Percentiles rank a stretch among this genome's conserved stretches.
Conservation (phyloP, 2,888 invertebrate genomes). For the Metalampra italica region DNA sequence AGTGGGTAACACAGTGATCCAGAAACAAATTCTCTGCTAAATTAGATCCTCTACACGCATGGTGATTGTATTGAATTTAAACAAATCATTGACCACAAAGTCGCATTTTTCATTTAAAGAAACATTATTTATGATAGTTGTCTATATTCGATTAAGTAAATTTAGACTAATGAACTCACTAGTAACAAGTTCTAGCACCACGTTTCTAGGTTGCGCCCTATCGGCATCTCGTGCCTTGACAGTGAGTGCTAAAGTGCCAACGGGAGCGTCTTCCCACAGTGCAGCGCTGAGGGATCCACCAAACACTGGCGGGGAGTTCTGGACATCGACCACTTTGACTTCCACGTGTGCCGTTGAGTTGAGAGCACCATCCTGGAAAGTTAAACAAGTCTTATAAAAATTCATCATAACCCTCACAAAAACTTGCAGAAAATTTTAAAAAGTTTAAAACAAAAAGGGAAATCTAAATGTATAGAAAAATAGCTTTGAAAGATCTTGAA, state of each 20-base stretch:
- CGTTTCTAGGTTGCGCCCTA: slow-evolving; percentile 87
- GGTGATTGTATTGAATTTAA: too few relatives aligned
- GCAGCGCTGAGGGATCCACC: slow-evolving; percentile 88
- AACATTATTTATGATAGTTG: too few relatives aligned
- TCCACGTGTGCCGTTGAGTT: slow-evolving; percentile 86
- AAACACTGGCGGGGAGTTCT: slow-evolving; percentile 92
- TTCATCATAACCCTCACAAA: neutral
- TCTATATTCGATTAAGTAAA: too few relatives aligned
- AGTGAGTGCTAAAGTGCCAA: slow-evolving; percentile 88
- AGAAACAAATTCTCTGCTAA: too few relatives aligned
- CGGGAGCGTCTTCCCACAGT: slow-evolving; percentile 88
- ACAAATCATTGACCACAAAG: too few relatives aligned
- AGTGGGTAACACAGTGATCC: too few relatives aligned
- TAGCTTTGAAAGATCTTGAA: too few relatives aligned
- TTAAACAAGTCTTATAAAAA: too few relatives aligned
- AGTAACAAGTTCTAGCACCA: slow-evolving; percentile 87
- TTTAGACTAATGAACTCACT: slow-evolving; percentile 77
- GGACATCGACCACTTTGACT: slow-evolving; percentile 89
- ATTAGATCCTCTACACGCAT: too few relatives aligned
- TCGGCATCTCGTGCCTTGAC: slow-evolving; percentile 92
- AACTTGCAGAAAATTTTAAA: neutral
- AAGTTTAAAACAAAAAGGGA: too few relatives aligned
- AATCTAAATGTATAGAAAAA: too few relatives aligned
- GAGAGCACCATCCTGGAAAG: slow-evolving; percentile 85
- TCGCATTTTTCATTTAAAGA: too few relatives aligned